Percentiles rank a stretch among this genome's conserved stretches.
Evolutionary conservation across 2,888 invertebrate species (phyloP).

Genomic region (Oxycera nigricornis): DNA sequence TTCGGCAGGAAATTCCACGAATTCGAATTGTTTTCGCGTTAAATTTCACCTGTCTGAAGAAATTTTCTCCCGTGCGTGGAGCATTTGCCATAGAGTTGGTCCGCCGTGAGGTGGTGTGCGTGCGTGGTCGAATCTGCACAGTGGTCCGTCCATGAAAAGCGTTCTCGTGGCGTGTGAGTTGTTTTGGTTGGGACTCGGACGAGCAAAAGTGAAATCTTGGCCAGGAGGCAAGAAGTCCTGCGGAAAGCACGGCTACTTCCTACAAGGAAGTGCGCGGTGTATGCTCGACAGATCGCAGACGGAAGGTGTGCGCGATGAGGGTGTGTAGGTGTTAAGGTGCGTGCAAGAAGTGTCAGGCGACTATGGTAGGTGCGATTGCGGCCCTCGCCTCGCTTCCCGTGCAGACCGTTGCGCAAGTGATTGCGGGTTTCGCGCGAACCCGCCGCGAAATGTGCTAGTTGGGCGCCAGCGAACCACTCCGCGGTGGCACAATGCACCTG

Average conservation of each 20-base stretch:
- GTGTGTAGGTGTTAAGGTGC: conserved; percentile 8
- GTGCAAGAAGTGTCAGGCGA: not conserved
- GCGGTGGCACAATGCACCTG: not conserved
- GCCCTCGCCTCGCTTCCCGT: not conserved
- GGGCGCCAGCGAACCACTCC: not conserved
- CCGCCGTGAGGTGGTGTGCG: not conserved
- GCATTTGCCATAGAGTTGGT: no score
- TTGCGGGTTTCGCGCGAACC: not conserved
- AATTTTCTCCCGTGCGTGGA: conserved; percentile 17
- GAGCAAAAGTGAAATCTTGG: conserved; percentile 30
- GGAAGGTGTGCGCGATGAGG: not conserved
- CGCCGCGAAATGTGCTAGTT: conserved; percentile 15
- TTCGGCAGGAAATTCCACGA: not conserved
- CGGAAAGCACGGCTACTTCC: not conserved
- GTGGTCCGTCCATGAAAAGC: conserved; percentile 18
- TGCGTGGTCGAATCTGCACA: conserved; percentile 15
- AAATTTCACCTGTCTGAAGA: conserved; percentile 37
- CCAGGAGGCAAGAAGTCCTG: not conserved
- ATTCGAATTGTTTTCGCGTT: conserved; percentile 3
- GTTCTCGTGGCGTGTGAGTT: conserved; percentile 22
- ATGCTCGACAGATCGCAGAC: not conserved
- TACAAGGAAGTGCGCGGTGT: not conserved
- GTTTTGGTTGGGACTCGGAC: conserved; percentile 20
- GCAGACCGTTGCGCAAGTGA: not conserved
- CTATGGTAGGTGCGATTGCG: not conserved